phyloP scores from a whole-genome alignment of 1,140 invertebrate species.

The Arion vulgaris region DNA sequence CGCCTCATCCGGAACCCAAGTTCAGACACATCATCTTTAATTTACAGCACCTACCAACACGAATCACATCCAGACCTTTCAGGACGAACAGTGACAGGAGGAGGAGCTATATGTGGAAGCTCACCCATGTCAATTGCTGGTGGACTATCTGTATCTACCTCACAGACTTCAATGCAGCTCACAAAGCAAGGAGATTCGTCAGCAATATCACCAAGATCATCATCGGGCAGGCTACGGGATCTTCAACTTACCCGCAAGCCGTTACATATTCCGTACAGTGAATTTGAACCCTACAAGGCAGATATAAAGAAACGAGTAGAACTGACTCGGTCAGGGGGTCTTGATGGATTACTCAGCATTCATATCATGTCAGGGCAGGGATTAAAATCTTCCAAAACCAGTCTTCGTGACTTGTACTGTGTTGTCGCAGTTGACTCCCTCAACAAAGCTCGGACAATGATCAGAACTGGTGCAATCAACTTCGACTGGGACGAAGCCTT shows the following conservation, averaged over 20 bases:
- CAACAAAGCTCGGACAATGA: conserved; percentile 97
- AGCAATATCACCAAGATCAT: conserved; percentile 27
- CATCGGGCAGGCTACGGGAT: conserved; percentile 61
- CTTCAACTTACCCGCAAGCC: conserved; percentile 69
- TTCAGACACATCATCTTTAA: conserved; percentile 54
- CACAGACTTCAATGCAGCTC: conserved; percentile 45
- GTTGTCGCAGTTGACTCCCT: conserved; percentile 96
- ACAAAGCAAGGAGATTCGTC: conserved; percentile 4
- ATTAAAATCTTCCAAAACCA: conserved; percentile 80
- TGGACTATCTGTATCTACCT: conserved; percentile 58
- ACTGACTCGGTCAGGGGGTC: conserved; percentile 75
- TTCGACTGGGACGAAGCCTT: conserved; percentile 99
- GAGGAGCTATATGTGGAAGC: conserved; percentile 27
- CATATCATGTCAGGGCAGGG: conserved; percentile 91
- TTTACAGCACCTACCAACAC: conserved; percentile 79
- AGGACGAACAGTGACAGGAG: conserved; percentile 28
- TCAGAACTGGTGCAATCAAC: conserved; percentile 95
- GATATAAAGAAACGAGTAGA: conserved; percentile 62
- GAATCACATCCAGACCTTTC: conserved; percentile 71
- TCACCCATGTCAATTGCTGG: conserved; percentile 42
- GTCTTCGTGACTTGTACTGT: conserved; percentile 90
- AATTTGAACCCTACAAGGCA: conserved; percentile 67
- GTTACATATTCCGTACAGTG: conserved; percentile 68
- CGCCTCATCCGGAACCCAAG: conserved; percentile 74
- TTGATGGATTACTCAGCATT: conserved; percentile 92